Conservation (phyloP, 2,888 invertebrate species). For the Sphecodes monilicornis region DNA sequence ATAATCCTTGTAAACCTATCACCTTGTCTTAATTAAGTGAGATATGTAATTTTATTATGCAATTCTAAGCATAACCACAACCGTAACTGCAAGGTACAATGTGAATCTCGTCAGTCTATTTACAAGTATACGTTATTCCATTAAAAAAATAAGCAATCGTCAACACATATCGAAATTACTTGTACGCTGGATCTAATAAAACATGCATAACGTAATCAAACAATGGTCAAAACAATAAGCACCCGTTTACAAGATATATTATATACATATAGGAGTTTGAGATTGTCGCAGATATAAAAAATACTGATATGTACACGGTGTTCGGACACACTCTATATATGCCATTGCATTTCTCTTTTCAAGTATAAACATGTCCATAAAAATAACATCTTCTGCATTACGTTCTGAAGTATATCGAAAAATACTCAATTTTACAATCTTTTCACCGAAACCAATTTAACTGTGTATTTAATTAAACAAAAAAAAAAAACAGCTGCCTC, state of each 20-base stretch:
- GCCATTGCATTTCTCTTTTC: slow-evolving; percentile 6
- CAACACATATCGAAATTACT: slow-evolving; percentile 36
- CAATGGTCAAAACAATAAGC: slow-evolving; percentile 48
- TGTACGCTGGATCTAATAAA: slow-evolving; percentile 50
- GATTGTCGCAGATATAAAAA: slow-evolving; percentile 45
- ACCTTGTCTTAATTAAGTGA: slow-evolving; percentile 22
- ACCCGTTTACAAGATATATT: slow-evolving; percentile 45
- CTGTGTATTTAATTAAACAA: slow-evolving; percentile 13
- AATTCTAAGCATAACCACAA: slow-evolving; percentile 63
- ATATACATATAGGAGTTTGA: slow-evolving; percentile 44
- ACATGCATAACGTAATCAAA: slow-evolving; percentile 61
- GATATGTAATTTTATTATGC: slow-evolving; percentile 23
- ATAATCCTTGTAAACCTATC: slow-evolving; percentile 34
- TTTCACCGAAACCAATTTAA: slow-evolving; percentile 33
- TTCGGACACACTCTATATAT: slow-evolving; percentile 26
- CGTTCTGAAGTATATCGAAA: slow-evolving; percentile 12
- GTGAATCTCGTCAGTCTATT: slow-evolving; percentile 50
- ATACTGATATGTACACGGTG: slow-evolving; percentile 57
- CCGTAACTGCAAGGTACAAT: slow-evolving; percentile 58
- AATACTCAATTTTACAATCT: slow-evolving; percentile 20
- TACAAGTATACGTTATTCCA: slow-evolving; percentile 54
- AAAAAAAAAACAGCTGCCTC: slow-evolving; percentile 37
- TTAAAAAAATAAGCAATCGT: slow-evolving; percentile 54
- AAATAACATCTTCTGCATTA: slow-evolving; percentile 9
- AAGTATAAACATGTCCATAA: slow-evolving; percentile 18